These are phyloP conservation scores for Pyxicephalus adspersus DNA, from an alignment of 2,113 vertebrate genomes.

Conservation along the genomic window DNA sequence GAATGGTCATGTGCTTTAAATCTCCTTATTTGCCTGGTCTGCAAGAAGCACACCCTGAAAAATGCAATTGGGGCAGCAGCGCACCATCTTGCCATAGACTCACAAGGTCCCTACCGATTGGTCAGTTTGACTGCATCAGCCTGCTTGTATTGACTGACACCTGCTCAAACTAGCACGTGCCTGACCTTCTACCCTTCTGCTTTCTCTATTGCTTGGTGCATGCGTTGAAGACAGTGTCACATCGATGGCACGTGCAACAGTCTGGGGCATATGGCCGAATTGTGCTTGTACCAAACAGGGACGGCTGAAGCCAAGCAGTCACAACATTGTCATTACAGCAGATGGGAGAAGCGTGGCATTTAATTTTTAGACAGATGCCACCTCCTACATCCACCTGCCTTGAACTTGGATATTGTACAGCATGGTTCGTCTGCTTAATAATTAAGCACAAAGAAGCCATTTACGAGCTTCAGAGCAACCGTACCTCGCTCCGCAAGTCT, in stretches of 20 bases:
- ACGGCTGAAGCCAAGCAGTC: conserved; percentile 78
- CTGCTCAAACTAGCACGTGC: conserved; percentile 76
- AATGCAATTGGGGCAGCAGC: conserved; percentile 74
- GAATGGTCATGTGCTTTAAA: conserved; percentile 84
- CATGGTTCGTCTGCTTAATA: conserved; percentile 80
- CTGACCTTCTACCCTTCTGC: conserved; percentile 69
- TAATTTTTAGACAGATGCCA: conserved; percentile 87
- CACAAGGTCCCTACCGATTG: conserved; percentile 64
- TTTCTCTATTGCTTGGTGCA: conserved; percentile 59
- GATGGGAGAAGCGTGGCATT: conserved; percentile 87
- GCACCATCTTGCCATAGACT: conserved; percentile 70
- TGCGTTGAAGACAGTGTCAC: conserved; percentile 58
- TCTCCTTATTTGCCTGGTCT: conserved; percentile 84
- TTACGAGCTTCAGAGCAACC: conserved; percentile 69
- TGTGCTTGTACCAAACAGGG: conserved; percentile 68
- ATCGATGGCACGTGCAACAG: conserved; percentile 75
- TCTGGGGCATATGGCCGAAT: conserved; percentile 77
- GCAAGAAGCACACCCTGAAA: conserved; percentile 78
- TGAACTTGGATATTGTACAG: conserved; percentile 83
- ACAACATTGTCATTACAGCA: conserved; percentile 75
- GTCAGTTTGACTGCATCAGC: conserved; percentile 62
- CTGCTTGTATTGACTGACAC: conserved; percentile 69
- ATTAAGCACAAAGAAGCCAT: conserved; percentile 75
- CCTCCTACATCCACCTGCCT: conserved; percentile 85
- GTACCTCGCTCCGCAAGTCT: conserved; percentile 56